Base-by-base conservation (phyloP, 2,888 invertebrate species). In the Melanotus villosus region DNA sequence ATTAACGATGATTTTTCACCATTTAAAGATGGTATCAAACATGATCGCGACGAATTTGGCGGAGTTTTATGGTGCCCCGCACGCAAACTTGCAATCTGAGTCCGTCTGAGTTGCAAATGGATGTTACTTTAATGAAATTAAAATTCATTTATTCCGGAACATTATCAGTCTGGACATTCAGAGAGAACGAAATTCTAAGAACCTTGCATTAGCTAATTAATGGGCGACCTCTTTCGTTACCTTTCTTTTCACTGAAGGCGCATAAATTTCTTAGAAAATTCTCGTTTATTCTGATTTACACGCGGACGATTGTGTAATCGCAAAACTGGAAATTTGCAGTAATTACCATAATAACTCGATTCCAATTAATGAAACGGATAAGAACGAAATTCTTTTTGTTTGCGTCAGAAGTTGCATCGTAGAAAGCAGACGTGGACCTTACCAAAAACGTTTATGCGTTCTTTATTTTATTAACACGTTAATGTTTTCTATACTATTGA, bases 91-190 rank as follows among this genome's bases (percentile, higher is more conserved):
- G 82, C 81, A 82, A 83, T 82, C 83, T 82, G 81, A 80, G 81
- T 81, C 80, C 78, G 81, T 82, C 80, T 77, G 80, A 76, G 70
- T 79, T 70, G 80, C 78, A 79, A 81, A 81, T 80, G 79, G 80
- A 79, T 77, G 77, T 80, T 80, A 80, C 82, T 82, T 83, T 84
- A 83, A 83, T 83, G 83, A 84, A 84, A 84, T 84, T 84, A 84
- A 83, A 83, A 84, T 84, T 83, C 84, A 84, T 84, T 83, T 83
- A 84, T 84, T 83, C 83, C 80, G 78, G 81, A 78, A 81, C 82
- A 80, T 80, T 83, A 82, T 82, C 81, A 76, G 81, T 78, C 80
- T 75, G 76, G 65, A 56, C 69, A 69, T 64, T 69, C 65, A 59
- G 73, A 72, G 79, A 72, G n/a, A n/a, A 77, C 77, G 80, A 80